Conservation (phyloP, 2,113 vertebrate genomes). For the Thymallus thymallus region DNA sequence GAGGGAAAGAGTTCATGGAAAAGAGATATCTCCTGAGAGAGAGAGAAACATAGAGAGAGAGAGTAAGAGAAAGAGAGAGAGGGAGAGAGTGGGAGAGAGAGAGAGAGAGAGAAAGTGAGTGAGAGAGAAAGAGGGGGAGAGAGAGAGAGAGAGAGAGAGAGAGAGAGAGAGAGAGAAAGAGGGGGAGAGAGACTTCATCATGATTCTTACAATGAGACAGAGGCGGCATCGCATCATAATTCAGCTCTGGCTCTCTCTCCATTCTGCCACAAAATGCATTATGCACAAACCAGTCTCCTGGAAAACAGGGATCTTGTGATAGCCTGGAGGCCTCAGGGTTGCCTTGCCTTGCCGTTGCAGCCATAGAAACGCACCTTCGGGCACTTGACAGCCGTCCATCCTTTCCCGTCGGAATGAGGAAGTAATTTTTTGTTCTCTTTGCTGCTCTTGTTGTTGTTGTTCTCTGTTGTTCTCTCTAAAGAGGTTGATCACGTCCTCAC, state of each 20-base stretch:
- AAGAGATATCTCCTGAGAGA: not conserved
- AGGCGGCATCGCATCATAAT: conserved; percentile 11
- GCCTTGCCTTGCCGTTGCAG: conserved; percentile 8
- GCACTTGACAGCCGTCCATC: not conserved
- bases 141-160: not conserved
- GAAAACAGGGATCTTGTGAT: conserved; percentile 23
- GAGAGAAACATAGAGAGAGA: not conserved
- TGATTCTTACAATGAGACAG: conserved; percentile 10
- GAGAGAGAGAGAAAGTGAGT: not conserved
- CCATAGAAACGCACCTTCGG: conserved; percentile 1
- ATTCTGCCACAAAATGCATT: conserved; percentile 15
- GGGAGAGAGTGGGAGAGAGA: conserved; percentile 1
- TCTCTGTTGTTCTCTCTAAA: not conserved
- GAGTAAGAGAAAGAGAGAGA: not conserved
- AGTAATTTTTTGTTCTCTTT: not conserved
- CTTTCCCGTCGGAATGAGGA: not conserved
- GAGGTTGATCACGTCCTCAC: not conserved
- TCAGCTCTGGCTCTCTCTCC: not conserved
- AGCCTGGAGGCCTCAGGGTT: conserved; percentile 22
- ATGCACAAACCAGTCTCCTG: conserved; percentile 42
- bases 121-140: not conserved
- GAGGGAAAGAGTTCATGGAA: not conserved
- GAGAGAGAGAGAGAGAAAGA: not conserved
- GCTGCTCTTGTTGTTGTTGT: not conserved
- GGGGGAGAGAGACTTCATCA: not conserved